Base-by-base conservation (phyloP, 1,140 invertebrate genomes). In the Cotesia typhae region DNA sequence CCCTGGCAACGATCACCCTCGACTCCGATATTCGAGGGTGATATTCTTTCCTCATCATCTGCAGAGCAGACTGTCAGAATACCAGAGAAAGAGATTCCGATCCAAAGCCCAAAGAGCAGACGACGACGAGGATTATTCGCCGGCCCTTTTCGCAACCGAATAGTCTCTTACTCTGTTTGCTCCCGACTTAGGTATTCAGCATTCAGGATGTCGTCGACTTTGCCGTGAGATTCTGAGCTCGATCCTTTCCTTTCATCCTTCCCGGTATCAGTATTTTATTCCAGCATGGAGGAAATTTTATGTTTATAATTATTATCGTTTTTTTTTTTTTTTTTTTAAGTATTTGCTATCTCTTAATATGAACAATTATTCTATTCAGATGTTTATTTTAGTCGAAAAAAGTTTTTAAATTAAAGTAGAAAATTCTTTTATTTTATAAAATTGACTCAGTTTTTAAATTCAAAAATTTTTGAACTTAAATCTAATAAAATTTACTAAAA, bases 141-240 rank as follows among this genome's bases (percentile, higher is more conserved):
- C 10, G 28, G 10, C 12, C 60, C 35, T 36, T 38, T 28, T 20
- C 53, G n/a, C 17, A 63, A 59, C 57, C 14, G 12, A 12, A 14
- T 17, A 38, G 60, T n/a, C 14, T 47, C 35, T 28, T 12, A 63
- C 28, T 63, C 60, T 63, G 60, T 63, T 63, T 63, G 37, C 35
- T 63, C 36, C 37, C 36, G 60, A 38, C 35, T 63, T 63, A 63
- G 35, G 35, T 36, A 63, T 63, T 63, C 60, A 63, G 36, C 35
- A 63, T 63, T 63, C 60, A 63, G 60, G 60, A 63, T 63, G 60
- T 63, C 60, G 60, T 63, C 60, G 60, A 37, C 73, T 71, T 74
- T 66, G 63, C 72, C 63, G 74, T 61, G 65, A 67, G 72, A 74
- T 74, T 76, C 73, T 69, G 55, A 64, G 68, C 41, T 47, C 41